Base-by-base conservation (phyloP, 2,113 vertebrate species). In the Nyctereutes procyonoides region DNA sequence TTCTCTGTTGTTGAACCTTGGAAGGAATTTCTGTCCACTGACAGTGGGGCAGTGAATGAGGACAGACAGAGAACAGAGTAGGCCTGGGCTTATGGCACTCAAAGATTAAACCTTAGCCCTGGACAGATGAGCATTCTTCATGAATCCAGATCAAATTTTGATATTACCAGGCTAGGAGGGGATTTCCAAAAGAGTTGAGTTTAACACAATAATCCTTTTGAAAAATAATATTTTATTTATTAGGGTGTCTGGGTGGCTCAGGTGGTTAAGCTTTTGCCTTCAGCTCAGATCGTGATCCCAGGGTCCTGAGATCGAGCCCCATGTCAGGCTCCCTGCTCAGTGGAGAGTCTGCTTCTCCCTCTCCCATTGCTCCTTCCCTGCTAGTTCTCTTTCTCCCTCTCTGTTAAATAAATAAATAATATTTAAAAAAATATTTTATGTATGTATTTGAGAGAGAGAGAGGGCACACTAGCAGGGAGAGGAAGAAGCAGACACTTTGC, bases 51-150 rank as follows among this genome's bases (percentile, higher is more conserved):
- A 73, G 30, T 17, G 10, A 51, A 35, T 16, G 22, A 26, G 3
- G 19, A 4, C 2, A 6, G 32, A 4, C 38, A 71, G 28, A n/a
- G 9, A 22, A 16, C 28, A 28, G 11, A 0, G 4, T 2, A 89
- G 30, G 16, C 12, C 58, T 74, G 3, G 17, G 5, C 13, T 67
- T 58, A 43, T 5, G 14, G 28, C 26, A 10, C 55, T 95, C 8
- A 32, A 56, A 65, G 1, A 14, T 77, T 3, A 38, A 11, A 76
- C 20, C 6, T 11, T 0, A 12, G 22, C 8, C 26, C 30, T 67
- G n/a, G 9, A 53, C 14, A 51, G 0, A 24, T 35, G 15, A 20
- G 26, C 0, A 24, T 58, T 30, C 5, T 43, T 48, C 2, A 32
- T 51, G 26, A 16, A 4, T 73, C 22, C 8, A 0, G 65, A 35